Conservation (phyloP, 2,888 invertebrate genomes). For the Tolmerus cingulatus region DNA sequence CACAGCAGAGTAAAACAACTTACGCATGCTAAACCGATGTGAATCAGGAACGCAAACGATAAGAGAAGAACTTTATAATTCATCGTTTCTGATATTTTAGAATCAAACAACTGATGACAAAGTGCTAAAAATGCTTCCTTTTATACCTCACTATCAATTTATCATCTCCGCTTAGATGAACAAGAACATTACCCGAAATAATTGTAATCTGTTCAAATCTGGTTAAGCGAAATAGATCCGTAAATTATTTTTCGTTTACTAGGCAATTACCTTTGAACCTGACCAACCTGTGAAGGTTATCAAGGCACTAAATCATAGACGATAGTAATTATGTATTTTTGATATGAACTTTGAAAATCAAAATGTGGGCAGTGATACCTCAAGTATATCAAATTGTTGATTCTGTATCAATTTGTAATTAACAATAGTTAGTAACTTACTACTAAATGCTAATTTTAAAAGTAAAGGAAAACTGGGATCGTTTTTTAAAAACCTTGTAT, state of each 20-base stretch:
- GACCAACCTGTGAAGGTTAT: background rate
- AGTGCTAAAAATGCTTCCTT: background rate
- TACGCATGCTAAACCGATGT: background rate
- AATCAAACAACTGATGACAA: background rate
- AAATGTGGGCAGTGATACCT: background rate
- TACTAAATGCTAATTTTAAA: background rate
- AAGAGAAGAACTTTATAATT: background rate
- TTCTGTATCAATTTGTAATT: background rate
- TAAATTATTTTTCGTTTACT: background rate
- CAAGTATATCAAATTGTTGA: background rate
- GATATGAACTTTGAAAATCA: background rate
- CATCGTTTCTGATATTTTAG: constrained; percentile 48
- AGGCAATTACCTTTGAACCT: background rate
- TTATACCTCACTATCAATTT: background rate
- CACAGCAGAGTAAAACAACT: background rate
- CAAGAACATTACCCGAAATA: background rate
- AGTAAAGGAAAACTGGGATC: background rate
- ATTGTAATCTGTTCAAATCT: background rate
- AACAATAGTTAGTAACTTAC: background rate
- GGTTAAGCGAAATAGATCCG: background rate
- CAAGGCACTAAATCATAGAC: background rate
- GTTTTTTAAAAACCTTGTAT: background rate
- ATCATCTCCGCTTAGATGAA: background rate
- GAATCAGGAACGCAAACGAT: background rate
- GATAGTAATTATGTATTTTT: background rate